Percentiles rank a stretch among this genome's conserved stretches.
phyloP scores from a whole-genome alignment of 2,113 vertebrate genomes.

The Lycaon pictus region DNA sequence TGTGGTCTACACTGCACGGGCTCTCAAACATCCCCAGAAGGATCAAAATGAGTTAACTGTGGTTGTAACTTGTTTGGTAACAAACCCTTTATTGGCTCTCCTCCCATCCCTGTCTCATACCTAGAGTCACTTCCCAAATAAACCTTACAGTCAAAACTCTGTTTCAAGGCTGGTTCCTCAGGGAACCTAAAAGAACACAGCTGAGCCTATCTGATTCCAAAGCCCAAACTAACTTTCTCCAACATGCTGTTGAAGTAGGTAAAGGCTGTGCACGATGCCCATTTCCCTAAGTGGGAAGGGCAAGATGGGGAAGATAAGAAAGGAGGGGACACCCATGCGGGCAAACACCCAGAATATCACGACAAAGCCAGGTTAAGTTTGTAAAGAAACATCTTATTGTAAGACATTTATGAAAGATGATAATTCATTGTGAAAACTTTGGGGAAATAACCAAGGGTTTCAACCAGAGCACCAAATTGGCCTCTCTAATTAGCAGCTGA shows the following conservation, averaged over 20 bases:
- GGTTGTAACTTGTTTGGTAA: neutral
- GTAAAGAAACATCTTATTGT: fast-evolving
- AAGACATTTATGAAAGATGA: too few species aligned
- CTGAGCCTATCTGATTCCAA: too few species aligned
- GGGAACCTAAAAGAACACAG: neutral
- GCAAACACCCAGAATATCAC: fast-evolving
- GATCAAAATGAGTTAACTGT: neutral
- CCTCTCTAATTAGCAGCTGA: neutral
- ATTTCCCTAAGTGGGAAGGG: fast-evolving
- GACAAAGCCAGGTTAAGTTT: fast-evolving
- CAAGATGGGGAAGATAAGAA: too few species aligned
- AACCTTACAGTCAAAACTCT: neutral
- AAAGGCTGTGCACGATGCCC: fast-evolving
- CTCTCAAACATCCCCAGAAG: neutral
- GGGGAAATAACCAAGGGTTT: neutral
- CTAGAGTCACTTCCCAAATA: neutral
- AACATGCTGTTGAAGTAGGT: fast-evolving
- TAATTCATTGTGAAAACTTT: too few species aligned
- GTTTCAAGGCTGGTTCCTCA: neutral
- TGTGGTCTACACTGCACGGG: neutral
- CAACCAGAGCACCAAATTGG: neutral
- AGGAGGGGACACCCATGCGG: too few species aligned
- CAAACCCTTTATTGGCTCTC: neutral
- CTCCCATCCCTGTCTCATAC: neutral
- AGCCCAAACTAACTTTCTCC: neutral